Conservation (phyloP, 2,113 vertebrate genomes). For the Zosterops pallidus region DNA sequence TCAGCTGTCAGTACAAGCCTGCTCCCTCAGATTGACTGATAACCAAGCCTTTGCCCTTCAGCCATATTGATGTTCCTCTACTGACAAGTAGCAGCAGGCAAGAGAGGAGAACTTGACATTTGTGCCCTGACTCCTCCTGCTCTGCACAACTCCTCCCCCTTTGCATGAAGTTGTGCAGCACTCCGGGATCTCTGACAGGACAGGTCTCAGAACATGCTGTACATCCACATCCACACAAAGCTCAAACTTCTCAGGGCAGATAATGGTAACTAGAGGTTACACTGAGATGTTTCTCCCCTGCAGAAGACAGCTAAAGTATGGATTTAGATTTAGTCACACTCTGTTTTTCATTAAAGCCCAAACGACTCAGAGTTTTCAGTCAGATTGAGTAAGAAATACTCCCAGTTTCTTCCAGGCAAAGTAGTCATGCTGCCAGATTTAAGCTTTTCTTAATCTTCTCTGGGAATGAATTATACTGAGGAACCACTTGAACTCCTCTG, state of each 20-base stretch:
- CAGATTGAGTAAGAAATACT: not conserved
- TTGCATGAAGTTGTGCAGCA: not conserved
- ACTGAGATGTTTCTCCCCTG: not conserved
- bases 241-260: not conserved
- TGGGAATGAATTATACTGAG: conserved; percentile 3
- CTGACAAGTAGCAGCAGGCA: not conserved
- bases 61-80: not conserved
- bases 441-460: conserved; percentile 53
- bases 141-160: not conserved
- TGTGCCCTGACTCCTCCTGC: not conserved
- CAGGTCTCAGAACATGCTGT: not conserved
- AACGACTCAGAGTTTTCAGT: not conserved
- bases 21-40: not conserved
- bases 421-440: conserved; percentile 18
- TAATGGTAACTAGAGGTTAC: not conserved
- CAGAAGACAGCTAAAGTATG: not conserved
- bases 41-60: not conserved
- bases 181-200: not conserved
- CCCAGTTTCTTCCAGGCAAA: not conserved
- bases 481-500: conserved; percentile 29
- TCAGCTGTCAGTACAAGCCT: not conserved
- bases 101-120: not conserved
- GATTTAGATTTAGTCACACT: conserved; percentile 16
- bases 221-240: not conserved
- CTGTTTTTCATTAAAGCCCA: conserved; percentile 13